A percentile compares a stretch with the other conserved stretches of the same genome.
Evolutionary conservation across 2,797 vertebrate genomes (phyloP).

Genomic region (Sebastiscus albofasciatus): DNA sequence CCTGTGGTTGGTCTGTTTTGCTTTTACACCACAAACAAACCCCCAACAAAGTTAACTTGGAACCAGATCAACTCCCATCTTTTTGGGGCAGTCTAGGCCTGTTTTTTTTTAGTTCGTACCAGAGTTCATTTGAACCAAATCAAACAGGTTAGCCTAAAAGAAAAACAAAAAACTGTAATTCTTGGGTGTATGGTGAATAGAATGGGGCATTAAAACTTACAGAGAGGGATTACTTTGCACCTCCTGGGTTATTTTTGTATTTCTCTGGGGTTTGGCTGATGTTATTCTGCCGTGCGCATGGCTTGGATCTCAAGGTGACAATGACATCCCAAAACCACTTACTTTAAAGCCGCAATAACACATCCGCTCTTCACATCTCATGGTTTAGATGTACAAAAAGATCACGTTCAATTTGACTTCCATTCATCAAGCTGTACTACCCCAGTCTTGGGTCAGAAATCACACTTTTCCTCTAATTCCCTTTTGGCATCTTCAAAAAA

Average conservation of each 20-base stretch:
- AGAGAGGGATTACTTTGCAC: conserved; percentile 1
- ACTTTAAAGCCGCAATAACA: conserved; percentile 38
- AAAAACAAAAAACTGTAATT: background rate
- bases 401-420: conserved; percentile 64
- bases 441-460: conserved; percentile 56
- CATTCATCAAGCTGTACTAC: conserved; percentile 56
- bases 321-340: conserved; percentile 42
- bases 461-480: conserved; percentile 50
- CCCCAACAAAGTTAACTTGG: background rate
- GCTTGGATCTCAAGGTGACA: conserved; percentile 46
- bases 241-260: conserved; percentile 22
- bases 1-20: background rate
- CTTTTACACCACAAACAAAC: background rate
- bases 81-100: background rate
- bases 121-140: background rate
- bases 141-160: background rate
- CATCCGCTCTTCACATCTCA: conserved; percentile 19
- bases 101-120: background rate
- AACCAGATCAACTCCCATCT: background rate
- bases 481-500: conserved; percentile 52
- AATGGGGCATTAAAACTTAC: conserved; percentile 11
- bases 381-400: conserved; percentile 40
- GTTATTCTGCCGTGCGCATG: conserved; percentile 15
- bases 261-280: conserved; percentile 17
- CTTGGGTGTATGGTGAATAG: background rate